phyloP scores from a whole-genome alignment of 2,888 invertebrate species.

The Leucophenga maculata region DNA sequence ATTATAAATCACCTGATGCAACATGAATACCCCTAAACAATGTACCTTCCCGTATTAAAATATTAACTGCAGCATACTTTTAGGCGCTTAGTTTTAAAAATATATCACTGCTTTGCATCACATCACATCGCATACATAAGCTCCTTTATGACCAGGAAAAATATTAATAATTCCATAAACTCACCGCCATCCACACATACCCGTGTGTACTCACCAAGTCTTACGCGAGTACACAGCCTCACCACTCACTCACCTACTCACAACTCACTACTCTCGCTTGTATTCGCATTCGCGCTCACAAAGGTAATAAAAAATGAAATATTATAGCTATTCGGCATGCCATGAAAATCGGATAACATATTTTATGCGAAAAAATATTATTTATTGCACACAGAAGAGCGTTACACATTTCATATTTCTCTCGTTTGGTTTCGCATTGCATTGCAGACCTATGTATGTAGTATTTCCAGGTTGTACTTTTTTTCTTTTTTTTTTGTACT shows the following conservation, averaged over 20 bases:
- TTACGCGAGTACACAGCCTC: neutral
- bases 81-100: neutral
- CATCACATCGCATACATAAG: neutral
- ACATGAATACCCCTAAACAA: too few species aligned
- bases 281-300: constrained; percentile 24
- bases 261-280: neutral
- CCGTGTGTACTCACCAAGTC: too few species aligned
- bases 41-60: too few species aligned
- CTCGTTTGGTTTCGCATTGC: constrained; percentile 1
- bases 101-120: neutral
- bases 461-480: neutral
- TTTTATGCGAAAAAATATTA: constrained; percentile 70
- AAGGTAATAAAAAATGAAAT: constrained; percentile 71
- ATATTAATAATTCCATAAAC: constrained; percentile 15
- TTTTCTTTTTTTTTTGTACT: neutral
- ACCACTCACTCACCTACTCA: constrained; percentile 7
- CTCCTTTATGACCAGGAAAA: neutral
- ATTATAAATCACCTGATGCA: too few species aligned
- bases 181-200: neutral
- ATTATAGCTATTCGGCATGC: constrained; percentile 69
- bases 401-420: constrained; percentile 27
- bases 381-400: constrained; percentile 68
- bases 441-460: neutral
- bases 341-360: constrained; percentile 72
- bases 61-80: neutral